Percentiles rank a stretch among this genome's conserved stretches.
Evolutionary conservation across 2,888 invertebrate species (phyloP).

Genomic region (Trachelus stipa): DNA sequence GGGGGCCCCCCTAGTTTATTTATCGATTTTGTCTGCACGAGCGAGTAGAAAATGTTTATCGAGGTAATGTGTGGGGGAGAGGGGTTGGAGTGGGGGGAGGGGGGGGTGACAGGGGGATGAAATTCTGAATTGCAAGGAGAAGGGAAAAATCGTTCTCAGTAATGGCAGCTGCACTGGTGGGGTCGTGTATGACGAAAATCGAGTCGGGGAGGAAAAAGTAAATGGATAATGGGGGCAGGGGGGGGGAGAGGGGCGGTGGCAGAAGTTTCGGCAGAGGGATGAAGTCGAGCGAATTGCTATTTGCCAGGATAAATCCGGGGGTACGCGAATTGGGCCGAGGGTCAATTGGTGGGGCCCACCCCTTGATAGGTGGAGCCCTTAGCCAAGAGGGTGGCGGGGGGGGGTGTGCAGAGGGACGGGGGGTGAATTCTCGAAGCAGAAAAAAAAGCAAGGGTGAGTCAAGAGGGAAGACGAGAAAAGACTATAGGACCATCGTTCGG

Average conservation of each 20-base stretch:
- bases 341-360: neutral
- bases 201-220: neutral
- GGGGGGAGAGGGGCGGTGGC: too few relatives aligned
- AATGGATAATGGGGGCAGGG: neutral
- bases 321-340: neutral
- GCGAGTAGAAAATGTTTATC: too few relatives aligned
- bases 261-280: neutral
- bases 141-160: neutral
- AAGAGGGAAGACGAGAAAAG: neutral
- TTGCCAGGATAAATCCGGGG: neutral
- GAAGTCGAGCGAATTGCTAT: neutral
- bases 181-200: neutral
- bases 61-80: too few relatives aligned
- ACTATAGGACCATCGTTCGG: neutral
- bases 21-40: too few relatives aligned
- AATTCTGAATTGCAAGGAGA: neutral
- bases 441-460: neutral
- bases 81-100: too few relatives aligned
- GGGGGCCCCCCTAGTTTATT: too few relatives aligned
- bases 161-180: neutral
- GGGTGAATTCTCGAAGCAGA: neutral
- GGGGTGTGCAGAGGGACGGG: too few relatives aligned
- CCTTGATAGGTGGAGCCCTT: neutral
- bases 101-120: too few relatives aligned
- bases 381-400: too few relatives aligned